These are phyloP conservation scores for Sinopyrophorus schimmeli DNA, from an alignment of 2,888 invertebrate genomes.

Conservation along the genomic window DNA sequence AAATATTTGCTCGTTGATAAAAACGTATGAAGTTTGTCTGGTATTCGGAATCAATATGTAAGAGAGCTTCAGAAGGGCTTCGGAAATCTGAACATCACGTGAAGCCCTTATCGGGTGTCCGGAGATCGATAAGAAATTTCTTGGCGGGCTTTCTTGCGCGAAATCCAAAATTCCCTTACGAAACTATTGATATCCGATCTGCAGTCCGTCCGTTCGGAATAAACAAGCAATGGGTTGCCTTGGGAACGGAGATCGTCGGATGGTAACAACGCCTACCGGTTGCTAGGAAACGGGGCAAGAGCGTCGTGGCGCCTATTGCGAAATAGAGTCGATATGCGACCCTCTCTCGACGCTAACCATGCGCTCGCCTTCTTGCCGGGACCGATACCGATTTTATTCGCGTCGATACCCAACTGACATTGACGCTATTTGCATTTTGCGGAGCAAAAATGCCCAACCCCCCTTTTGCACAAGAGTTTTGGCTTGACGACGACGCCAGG, in stretches of 20 bases:
- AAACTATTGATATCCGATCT: conserved; percentile 39
- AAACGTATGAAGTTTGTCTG: conserved; percentile 25
- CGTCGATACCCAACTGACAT: conserved; percentile 36
- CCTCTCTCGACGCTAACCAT: conserved; percentile 52
- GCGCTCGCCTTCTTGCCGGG: conserved; percentile 36
- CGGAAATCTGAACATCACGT: conserved; percentile 36
- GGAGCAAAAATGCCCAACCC: conserved; percentile 14
- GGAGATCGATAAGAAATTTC: conserved; percentile 25
- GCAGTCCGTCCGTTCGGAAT: conserved; percentile 28
- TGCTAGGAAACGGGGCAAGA: conserved; percentile 46
- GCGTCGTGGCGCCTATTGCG: conserved; percentile 50
- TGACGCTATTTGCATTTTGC: conserved; percentile 37
- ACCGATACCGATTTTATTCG: conserved; percentile 36
- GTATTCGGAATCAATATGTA: conserved; percentile 41
- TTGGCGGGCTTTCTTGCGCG: conserved; percentile 26
- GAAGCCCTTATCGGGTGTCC: conserved; percentile 31
- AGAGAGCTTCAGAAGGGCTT: conserved; percentile 38
- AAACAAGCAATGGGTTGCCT: conserved; percentile 47
- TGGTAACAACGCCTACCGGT: conserved; percentile 45
- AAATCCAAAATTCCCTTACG: conserved; percentile 30
- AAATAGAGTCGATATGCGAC: conserved; percentile 46
- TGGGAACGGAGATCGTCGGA: conserved; percentile 48
- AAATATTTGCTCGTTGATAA: conserved; percentile 21
- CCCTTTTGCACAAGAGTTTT: conserved; percentile 3
- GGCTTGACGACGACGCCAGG: too few species aligned